phyloP scores from a whole-genome alignment of 2,113 vertebrate genomes.

The Tupaia chinensis region DNA sequence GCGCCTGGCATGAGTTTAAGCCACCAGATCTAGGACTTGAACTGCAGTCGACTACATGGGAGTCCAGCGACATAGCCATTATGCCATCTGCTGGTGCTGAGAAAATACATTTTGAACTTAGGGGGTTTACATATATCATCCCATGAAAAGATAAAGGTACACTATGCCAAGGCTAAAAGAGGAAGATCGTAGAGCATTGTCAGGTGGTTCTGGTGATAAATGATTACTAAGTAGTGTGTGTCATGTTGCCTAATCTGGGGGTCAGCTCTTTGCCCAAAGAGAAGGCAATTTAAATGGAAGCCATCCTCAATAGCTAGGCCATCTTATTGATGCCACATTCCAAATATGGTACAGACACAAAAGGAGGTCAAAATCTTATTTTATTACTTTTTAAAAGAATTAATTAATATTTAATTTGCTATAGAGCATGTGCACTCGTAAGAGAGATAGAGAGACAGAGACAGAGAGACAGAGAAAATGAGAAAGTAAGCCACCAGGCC shows the following conservation, averaged over 20 bases:
- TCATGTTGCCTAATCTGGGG: background rate
- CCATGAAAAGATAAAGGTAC: background rate
- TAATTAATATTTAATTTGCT: too few relatives aligned
- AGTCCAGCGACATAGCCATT: too few relatives aligned
- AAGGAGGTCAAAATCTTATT: background rate
- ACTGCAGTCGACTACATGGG: too few relatives aligned
- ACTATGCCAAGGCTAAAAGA: background rate
- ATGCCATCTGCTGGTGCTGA: background rate
- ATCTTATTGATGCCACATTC: background rate
- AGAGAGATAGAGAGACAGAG: too few relatives aligned
- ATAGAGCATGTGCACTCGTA: too few relatives aligned
- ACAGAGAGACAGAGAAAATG: too few relatives aligned
- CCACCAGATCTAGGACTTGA: too few relatives aligned
- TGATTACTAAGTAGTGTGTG: background rate
- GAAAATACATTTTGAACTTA: background rate
- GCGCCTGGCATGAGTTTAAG: too few relatives aligned
- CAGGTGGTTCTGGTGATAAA: background rate
- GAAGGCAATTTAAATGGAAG: background rate
- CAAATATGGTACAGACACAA: background rate
- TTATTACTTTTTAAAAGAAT: background rate
- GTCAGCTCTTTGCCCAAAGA: background rate
- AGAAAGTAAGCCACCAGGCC: too few relatives aligned
- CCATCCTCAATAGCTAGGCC: background rate
- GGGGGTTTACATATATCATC: background rate
- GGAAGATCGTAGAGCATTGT: background rate